Evolutionary conservation across 2,888 invertebrate genomes (phyloP), one percentile per base, ranked within the genome.

Genomic region (Baronia brevicornis): DNA sequence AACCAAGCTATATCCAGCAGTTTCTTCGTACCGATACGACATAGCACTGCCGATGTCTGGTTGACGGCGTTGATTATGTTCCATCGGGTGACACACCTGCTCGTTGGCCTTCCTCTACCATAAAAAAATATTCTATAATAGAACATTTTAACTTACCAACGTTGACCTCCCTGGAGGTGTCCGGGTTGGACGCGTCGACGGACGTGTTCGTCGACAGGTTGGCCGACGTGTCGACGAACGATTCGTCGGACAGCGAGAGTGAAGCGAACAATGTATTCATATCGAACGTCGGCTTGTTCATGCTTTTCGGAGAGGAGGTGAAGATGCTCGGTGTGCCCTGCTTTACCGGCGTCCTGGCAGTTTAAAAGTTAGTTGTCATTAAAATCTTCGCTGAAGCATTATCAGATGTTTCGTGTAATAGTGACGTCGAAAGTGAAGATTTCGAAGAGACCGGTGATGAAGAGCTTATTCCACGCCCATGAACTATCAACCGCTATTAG

Each of bases 161-260:
- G 35, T 57, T 67, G 1, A 60, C 40, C 3, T 77, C 78, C 41
- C 77, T 51, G 0, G 77, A 72, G 0, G 68, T 69, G 27, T 78
- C 77, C 30, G 74, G 30, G 7, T 51, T 60, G 4, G 77, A 78
- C 2, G 60, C 39, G 17, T 78, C 75, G 1, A 58, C 54, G 0
- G 77, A 75, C 0, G 69, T 64, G 45, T 79, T 74, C 3, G 63
- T 54, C n/a, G n/a, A n/a, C n/a, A n/a, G n/a, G n/a, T n/a, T n/a
- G n/a, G n/a, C n/a, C n/a, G n/a, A n/a, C n/a, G n/a, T 35, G 19
- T 35, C 35, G 22, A 56, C 46, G 47, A 56, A 79, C 2, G 80
- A 79, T 40, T 80, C 80, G 50, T 80, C 80, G 0, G 80, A 78
- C 3, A 80, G 59, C 1, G 80, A 80, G 4, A 84, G 60, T 0